A percentile compares a stretch with the other conserved stretches of the same genome.
These are phyloP conservation scores for Pseudobourletiella spinata DNA, from an alignment of 1,140 invertebrate genomes.

Conservation along the genomic window DNA sequence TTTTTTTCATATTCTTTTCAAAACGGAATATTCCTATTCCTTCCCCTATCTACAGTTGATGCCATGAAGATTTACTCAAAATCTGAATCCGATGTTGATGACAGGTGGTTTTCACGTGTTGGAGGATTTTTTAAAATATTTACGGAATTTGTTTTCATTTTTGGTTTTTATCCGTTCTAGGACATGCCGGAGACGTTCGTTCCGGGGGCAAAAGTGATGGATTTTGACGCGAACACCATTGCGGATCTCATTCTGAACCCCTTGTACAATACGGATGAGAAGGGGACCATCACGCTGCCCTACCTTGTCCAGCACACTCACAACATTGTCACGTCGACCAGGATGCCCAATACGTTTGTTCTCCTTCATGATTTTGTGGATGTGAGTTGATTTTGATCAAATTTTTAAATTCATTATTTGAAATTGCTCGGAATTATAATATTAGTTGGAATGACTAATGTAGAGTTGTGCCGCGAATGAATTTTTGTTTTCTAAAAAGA, in stretches of 20 bases:
- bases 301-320: constrained; percentile 30
- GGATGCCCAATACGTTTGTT: constrained; percentile 24
- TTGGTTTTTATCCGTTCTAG: too few relatives aligned
- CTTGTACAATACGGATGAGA: constrained; percentile 27
- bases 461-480: too few relatives aligned
- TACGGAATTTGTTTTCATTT: too few relatives aligned
- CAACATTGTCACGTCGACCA: constrained; percentile 9
- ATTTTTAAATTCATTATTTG: too few relatives aligned
- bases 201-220: constrained; percentile 18
- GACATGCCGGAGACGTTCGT: constrained; percentile 34
- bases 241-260: constrained; percentile 34
- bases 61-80: background rate
- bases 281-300: constrained; percentile 25
- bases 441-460: too few relatives aligned
- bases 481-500: too few relatives aligned
- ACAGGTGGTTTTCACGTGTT: too few relatives aligned
- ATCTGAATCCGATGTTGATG: too few relatives aligned
- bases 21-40: background rate
- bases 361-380: constrained; percentile 25
- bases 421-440: too few relatives aligned
- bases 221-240: constrained; percentile 28
- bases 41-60: too few relatives aligned
- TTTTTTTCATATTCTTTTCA: constrained; percentile 5
- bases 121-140: too few relatives aligned
- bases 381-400: constrained; percentile 8